phyloP scores from a whole-genome alignment of 2,113 vertebrate species.

The Sinocyclocheilus anophthalmus region DNA sequence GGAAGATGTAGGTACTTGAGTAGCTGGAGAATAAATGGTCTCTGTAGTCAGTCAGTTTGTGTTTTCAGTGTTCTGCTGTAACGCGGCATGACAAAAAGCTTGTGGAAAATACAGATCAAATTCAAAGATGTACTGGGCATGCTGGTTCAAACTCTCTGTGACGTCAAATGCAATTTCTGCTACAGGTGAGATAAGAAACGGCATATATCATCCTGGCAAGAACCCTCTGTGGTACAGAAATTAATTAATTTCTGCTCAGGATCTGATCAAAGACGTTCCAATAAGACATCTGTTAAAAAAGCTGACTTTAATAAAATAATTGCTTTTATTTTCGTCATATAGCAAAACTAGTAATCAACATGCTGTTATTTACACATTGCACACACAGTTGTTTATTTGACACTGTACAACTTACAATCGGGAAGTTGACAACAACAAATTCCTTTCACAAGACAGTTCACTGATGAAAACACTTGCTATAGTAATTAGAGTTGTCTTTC shows the following conservation, averaged over 20 bases:
- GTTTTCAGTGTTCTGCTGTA: not conserved
- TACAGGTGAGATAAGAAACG: constrained; percentile 42
- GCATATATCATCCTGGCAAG: not conserved
- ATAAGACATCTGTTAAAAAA: constrained; percentile 76
- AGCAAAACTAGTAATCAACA: constrained; percentile 86
- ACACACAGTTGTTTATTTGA: constrained; percentile 81
- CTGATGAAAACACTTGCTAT: constrained; percentile 74
- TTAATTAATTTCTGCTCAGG: constrained; percentile 45
- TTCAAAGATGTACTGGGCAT: constrained; percentile 5
- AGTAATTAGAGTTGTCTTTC: constrained; percentile 66
- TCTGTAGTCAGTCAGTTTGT: not conserved
- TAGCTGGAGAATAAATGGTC: not conserved
- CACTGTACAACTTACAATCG: constrained; percentile 85
- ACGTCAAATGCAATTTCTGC: constrained; percentile 40
- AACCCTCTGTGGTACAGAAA: constrained; percentile 30
- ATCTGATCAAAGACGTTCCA: constrained; percentile 70
- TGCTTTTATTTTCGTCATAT: constrained; percentile 82
- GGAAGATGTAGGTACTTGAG: not conserved
- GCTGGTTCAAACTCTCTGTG: constrained; percentile 35
- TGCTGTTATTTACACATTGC: constrained; percentile 86
- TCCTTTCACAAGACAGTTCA: constrained; percentile 81
- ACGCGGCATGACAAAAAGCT: not conserved
- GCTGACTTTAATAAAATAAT: constrained; percentile 85
- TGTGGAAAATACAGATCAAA: constrained; percentile 29
- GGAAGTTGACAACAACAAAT: constrained; percentile 83